Percentiles rank a stretch among this genome's conserved stretches.
These are phyloP conservation scores for Hemiprocne comata DNA, from an alignment of 2,113 vertebrate genomes.

Conservation along the genomic window DNA sequence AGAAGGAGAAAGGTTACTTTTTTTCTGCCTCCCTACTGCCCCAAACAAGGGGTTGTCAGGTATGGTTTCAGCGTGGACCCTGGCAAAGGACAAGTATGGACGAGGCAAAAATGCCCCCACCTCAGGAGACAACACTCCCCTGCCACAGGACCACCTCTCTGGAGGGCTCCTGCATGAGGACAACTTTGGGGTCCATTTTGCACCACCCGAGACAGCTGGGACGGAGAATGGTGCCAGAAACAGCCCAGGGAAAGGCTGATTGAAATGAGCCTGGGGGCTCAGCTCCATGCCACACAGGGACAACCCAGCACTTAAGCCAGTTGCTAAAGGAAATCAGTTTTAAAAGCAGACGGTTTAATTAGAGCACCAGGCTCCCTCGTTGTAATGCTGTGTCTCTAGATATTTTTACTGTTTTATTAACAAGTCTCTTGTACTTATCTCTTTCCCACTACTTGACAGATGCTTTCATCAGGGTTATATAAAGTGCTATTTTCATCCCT, in stretches of 20 bases:
- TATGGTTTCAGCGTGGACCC: rapidly evolving
- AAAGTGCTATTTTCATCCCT: neutral
- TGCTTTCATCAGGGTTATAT: conserved; percentile 28
- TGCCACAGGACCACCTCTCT: neutral
- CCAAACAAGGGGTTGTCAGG: rapidly evolving
- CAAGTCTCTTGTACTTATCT: neutral
- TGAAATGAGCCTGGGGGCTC: rapidly evolving
- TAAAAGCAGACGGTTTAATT: conserved; percentile 29
- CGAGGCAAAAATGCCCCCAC: rapidly evolving
- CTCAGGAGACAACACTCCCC: rapidly evolving
- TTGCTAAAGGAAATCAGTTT: neutral
- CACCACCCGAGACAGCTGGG: neutral
- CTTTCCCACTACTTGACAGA: neutral
- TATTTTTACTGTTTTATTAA: conserved; percentile 32
- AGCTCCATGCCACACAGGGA: neutral
- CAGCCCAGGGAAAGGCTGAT: rapidly evolving
- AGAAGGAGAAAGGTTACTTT: neutral
- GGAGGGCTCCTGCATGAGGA: rapidly evolving
- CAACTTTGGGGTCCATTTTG: rapidly evolving
- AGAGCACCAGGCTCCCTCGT: neutral
- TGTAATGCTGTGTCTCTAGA: neutral
- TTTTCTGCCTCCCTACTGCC: neutral
- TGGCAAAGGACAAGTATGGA: neutral
- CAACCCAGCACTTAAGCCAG: rapidly evolving
- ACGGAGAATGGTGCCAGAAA: rapidly evolving